These are phyloP conservation scores for Patella ulyssiponensis DNA, from an alignment of 2,888 invertebrate species.

Conservation along the genomic window DNA sequence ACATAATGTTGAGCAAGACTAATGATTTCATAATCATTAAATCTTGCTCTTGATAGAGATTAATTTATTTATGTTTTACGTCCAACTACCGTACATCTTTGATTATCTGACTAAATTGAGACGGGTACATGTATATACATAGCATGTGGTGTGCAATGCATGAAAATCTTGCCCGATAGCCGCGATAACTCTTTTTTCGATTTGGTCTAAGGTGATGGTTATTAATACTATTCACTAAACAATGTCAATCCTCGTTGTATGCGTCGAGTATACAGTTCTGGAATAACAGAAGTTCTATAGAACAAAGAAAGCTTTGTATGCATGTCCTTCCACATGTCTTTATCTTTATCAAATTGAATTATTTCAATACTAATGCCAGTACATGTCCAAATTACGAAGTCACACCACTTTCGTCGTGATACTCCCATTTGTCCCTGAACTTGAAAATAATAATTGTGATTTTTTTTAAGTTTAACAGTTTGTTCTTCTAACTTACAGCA, in stretches of 20 bases:
- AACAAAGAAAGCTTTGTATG: background rate
- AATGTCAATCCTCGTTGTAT: background rate
- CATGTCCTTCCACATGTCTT: background rate
- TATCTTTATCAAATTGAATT: background rate
- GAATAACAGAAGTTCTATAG: background rate
- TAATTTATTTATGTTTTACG: too few species aligned
- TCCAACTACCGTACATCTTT: too few species aligned
- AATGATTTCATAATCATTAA: too few species aligned
- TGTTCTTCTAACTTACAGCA: background rate
- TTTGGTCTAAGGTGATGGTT: too few species aligned
- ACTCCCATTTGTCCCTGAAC: slow-evolving; percentile 10
- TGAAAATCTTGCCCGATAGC: too few species aligned
- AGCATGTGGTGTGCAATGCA: too few species aligned
- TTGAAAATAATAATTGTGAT: slow-evolving; percentile 6
- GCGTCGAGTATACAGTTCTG: background rate
- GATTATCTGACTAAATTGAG: too few species aligned
- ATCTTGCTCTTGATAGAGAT: too few species aligned
- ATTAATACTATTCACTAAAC: background rate
- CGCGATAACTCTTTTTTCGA: too few species aligned
- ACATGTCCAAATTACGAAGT: slow-evolving; percentile 11
- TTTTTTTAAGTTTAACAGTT: background rate
- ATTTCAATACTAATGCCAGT: background rate
- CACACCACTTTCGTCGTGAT: slow-evolving; percentile 7
- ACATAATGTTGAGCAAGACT: too few species aligned
- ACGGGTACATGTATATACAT: too few species aligned